phyloP scores from a whole-genome alignment of 2,113 vertebrate genomes.

The Anarrhichthys ocellatus region DNA sequence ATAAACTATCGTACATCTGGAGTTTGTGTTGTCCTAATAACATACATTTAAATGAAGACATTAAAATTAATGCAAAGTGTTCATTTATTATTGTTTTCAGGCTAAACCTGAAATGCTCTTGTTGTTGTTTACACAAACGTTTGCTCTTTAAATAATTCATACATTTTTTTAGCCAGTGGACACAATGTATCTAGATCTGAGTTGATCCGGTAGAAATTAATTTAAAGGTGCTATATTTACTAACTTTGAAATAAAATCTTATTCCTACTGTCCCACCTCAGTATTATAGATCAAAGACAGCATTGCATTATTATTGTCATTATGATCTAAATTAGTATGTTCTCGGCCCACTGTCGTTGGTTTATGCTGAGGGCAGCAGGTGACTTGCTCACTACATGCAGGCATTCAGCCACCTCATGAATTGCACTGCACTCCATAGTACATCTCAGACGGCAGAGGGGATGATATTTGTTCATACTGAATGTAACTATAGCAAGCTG shows the following conservation, averaged over 20 bases:
- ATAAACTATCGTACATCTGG: neutral
- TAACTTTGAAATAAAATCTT: neutral
- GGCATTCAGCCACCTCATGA: slow-evolving; percentile 38
- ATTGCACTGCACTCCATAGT: neutral
- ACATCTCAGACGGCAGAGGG: slow-evolving; percentile 34
- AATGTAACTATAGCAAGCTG: slow-evolving; percentile 11
- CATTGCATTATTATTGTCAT: neutral
- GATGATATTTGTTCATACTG: slow-evolving; percentile 44
- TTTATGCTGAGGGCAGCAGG: slow-evolving; percentile 23
- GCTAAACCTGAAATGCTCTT: neutral
- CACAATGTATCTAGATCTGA: neutral
- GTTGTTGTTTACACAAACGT: neutral
- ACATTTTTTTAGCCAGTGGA: neutral
- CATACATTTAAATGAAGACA: neutral
- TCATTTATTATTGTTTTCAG: neutral
- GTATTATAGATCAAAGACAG: neutral
- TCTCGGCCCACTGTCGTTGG: neutral
- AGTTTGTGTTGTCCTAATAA: neutral
- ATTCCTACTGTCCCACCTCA: neutral
- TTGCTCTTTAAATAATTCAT: neutral
- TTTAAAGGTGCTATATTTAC: neutral
- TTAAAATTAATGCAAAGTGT: neutral
- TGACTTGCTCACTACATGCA: slow-evolving; percentile 43
- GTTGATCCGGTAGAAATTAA: neutral
- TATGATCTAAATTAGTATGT: neutral